These are phyloP conservation scores for Nerophis ophidion DNA, from an alignment of 2,113 vertebrate species.

Conservation along the genomic window DNA sequence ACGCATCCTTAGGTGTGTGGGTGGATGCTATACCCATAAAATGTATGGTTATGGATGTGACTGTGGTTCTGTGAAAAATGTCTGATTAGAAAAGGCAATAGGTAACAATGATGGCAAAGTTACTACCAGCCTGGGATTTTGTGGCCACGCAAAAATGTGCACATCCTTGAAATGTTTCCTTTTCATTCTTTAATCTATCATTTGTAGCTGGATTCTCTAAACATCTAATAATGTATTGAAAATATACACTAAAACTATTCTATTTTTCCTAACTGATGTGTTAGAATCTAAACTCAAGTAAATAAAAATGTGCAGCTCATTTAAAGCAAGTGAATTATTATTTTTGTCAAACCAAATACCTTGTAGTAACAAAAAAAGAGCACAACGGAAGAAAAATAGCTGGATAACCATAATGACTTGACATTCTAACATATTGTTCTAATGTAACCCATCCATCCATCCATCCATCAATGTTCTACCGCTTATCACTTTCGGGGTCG, in stretches of 20 bases:
- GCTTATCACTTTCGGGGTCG: no score
- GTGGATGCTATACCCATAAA: neutral
- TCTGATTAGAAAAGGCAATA: conserved; percentile 21
- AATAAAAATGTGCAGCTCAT: neutral
- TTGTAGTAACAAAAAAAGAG: no score
- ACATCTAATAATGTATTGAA: neutral
- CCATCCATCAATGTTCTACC: no score
- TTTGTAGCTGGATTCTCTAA: neutral
- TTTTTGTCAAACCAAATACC: neutral
- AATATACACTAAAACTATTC: neutral
- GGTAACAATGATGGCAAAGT: conserved; percentile 3
- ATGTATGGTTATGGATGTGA: neutral
- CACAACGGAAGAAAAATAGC: no score
- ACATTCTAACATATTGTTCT: neutral
- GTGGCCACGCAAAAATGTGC: conserved; percentile 13
- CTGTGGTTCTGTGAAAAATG: conserved; percentile 23
- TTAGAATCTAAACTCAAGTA: no score
- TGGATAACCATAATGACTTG: neutral
- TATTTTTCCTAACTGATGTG: neutral
- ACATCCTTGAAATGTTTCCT: conserved; percentile 29
- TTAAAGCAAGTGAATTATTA: neutral
- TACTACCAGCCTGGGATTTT: neutral
- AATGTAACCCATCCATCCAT: neutral
- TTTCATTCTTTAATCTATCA: conserved; percentile 8
- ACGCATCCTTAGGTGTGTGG: conserved; percentile 69